Evolutionary conservation across 2,113 vertebrate genomes (phyloP), one percentile per base, ranked within the genome.

Genomic region (Argyrosomus japonicus): DNA sequence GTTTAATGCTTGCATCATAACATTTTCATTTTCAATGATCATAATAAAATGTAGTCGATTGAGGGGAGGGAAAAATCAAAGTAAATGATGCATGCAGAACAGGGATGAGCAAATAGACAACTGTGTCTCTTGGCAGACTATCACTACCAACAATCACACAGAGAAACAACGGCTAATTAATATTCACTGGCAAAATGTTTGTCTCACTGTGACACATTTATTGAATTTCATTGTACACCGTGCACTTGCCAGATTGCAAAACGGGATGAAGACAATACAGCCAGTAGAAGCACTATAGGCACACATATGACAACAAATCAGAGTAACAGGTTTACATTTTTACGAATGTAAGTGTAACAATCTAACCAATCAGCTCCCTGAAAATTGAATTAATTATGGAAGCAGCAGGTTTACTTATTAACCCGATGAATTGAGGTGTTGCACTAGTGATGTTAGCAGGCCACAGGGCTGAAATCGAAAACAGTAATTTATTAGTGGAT

Each of bases 161-260:
- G 67, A 87, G 50, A 88, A 88, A 91, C 87, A 91, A 87, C 70
- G 76, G 86, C 83, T 90, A 76, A 92, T 93, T 93, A 86, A 93
- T 93, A 93, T 94, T 93, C 89, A 71, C 78, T 84, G 90, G 75
- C 82, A 85, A 86, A 87, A 81, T 83, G 79, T 58, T 78, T 57
- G 71, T 77, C 86, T 91, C 83, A 79, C 87, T 82, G 87, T 82
- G 89, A 91, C 90, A 87, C 88, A 76, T 92, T 89, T 88, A 70
- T 84, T 68, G 58, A 71, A 65, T 85, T 82, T 79, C 69, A 82
- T 75, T 65, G 64, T 67, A 75, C 68, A 23, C 36, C 43, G 54
- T 74, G 77, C 56, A 51, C 50, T 64, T 90, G 81, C 78, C 84
- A 89, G 74, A 67, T 79, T 85, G 58, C 81, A 79, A 86, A 83